Percentiles rank a stretch among this genome's conserved stretches.
Evolutionary conservation across 2,888 invertebrate genomes (phyloP).

Genomic region (Ctenicera cuprea): DNA sequence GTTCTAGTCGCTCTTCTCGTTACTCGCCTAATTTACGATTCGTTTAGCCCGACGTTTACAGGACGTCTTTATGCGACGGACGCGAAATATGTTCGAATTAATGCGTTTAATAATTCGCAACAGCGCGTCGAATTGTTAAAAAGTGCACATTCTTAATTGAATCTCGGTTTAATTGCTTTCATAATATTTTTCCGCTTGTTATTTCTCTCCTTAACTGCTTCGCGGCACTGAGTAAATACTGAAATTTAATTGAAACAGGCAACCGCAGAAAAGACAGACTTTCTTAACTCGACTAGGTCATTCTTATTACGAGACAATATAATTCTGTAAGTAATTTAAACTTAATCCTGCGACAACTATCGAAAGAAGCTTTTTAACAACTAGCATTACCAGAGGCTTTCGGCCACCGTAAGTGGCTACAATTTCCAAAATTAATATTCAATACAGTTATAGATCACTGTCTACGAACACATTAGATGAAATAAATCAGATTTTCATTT

Average conservation of each 20-base stretch:
- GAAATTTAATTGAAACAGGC: slow-evolving; percentile 49
- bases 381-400: too few relatives aligned
- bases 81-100: slow-evolving; percentile 46
- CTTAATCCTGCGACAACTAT: too few relatives aligned
- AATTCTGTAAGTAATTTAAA: neutral
- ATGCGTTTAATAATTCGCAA: slow-evolving; percentile 54
- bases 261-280: slow-evolving; percentile 25
- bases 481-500: too few relatives aligned
- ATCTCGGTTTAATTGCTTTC: slow-evolving; percentile 55
- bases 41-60: slow-evolving; percentile 49
- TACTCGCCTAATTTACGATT: slow-evolving; percentile 59
- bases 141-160: slow-evolving; percentile 49
- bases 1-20: slow-evolving; percentile 55
- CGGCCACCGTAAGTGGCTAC: too few relatives aligned
- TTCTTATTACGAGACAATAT: neutral
- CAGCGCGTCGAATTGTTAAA: slow-evolving; percentile 53
- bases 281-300: too few relatives aligned
- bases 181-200: slow-evolving; percentile 51
- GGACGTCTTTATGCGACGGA: slow-evolving; percentile 33
- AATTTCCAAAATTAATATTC: too few relatives aligned
- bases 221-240: slow-evolving; percentile 46
- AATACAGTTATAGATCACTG: too few relatives aligned
- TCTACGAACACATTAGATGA: too few relatives aligned
- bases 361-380: too few relatives aligned
- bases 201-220: slow-evolving; percentile 43